These are phyloP conservation scores for Tamandua tetradactyla DNA, from an alignment of 2,797 vertebrate species.

Conservation along the genomic window DNA sequence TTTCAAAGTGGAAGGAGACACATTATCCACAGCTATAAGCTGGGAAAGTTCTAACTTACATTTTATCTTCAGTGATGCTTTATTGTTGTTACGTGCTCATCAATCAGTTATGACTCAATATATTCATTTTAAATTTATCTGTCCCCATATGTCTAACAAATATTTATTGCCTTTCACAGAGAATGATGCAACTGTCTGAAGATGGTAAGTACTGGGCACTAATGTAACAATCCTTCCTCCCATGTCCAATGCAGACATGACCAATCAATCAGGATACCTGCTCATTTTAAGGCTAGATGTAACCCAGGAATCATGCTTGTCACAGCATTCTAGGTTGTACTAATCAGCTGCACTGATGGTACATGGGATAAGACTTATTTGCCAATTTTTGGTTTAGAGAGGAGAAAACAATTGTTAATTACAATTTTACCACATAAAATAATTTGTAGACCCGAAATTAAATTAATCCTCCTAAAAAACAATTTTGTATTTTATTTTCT, in stretches of 20 bases:
- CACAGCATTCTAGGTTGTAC: background rate
- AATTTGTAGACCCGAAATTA: background rate
- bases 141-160: background rate
- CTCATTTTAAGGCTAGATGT: background rate
- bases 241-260: background rate
- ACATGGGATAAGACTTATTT: background rate
- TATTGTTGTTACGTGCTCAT: background rate
- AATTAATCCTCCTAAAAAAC: background rate
- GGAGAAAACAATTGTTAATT: background rate
- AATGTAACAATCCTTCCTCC: background rate
- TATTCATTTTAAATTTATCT: background rate
- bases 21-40: background rate
- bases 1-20: background rate
- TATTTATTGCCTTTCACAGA: background rate
- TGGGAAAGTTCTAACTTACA: background rate
- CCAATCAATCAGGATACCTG: background rate
- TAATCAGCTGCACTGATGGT: background rate
- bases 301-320: background rate
- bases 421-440: slow-evolving; percentile 5
- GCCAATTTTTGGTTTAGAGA: background rate
- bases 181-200: background rate
- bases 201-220: background rate
- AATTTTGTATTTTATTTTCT: background rate
- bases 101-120: background rate
- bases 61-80: background rate